These are phyloP conservation scores for Acanthurus leucopareius DNA, from an alignment of 2,797 vertebrate species.

Conservation along the genomic window DNA sequence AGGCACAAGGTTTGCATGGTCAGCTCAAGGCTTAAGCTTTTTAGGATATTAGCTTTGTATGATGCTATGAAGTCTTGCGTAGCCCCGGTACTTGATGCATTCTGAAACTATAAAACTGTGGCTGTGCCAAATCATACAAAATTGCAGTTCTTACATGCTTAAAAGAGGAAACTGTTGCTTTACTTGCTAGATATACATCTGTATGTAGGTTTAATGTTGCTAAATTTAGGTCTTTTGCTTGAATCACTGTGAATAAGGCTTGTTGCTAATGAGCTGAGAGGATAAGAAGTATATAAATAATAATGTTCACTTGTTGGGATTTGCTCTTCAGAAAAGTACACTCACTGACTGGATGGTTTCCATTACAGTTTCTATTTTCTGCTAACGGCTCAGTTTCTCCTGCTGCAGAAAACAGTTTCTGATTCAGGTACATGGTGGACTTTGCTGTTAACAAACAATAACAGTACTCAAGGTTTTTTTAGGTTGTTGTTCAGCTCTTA, in stretches of 20 bases:
- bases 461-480: neutral
- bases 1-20: no score
- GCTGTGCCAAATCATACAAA: no score
- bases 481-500: neutral
- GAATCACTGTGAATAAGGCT: neutral
- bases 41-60: no score
- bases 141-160: no score
- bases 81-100: no score
- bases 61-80: no score
- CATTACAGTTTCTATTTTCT: neutral
- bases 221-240: neutral
- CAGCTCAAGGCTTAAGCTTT: no score
- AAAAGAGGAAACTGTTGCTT: no score
- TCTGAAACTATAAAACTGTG: no score
- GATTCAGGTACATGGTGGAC: neutral
- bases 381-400: neutral
- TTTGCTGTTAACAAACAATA: neutral
- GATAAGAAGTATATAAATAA: neutral
- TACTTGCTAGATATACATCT: neutral
- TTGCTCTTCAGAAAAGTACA: constrained; percentile 6
- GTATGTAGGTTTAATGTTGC: neutral
- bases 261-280: neutral
- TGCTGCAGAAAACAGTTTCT: neutral
- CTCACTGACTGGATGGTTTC: neutral
- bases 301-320: constrained; percentile 1